Evolutionary conservation across 2,797 vertebrate genomes (phyloP).

Genomic region (Mionectes olivaceus): DNA sequence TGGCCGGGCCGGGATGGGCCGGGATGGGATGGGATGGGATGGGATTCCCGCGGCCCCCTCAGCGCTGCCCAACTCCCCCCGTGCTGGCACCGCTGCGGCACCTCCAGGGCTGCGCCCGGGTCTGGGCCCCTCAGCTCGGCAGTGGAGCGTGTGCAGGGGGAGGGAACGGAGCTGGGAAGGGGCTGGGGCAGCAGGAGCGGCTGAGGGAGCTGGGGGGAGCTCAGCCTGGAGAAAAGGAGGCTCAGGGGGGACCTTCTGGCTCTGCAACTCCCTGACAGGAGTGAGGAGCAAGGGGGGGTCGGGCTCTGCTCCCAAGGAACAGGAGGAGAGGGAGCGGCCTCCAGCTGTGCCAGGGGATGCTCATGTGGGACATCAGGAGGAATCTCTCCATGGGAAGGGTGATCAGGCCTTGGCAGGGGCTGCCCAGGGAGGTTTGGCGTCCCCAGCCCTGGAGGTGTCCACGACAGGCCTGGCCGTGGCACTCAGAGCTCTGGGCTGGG

Average conservation of each 20-base stretch:
- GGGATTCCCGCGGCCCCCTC: too few relatives aligned
- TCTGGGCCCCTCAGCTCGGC: neutral
- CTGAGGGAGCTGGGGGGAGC: neutral
- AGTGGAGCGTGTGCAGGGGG: neutral
- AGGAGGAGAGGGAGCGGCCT: neutral
- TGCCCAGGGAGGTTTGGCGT: neutral
- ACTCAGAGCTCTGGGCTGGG: neutral
- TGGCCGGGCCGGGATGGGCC: neutral
- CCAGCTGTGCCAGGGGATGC: neutral
- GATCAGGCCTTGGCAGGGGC: neutral
- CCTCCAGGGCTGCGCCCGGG: neutral
- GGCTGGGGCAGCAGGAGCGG: neutral
- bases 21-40: too few relatives aligned
- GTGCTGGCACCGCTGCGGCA: too few relatives aligned
- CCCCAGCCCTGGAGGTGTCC: neutral
- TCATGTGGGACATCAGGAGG: neutral
- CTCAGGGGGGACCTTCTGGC: neutral
- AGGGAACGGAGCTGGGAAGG: neutral
- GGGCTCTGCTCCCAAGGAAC: neutral
- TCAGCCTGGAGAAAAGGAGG: neutral
- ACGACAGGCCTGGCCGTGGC: neutral
- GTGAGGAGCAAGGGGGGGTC: fast-evolving
- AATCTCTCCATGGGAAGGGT: neutral
- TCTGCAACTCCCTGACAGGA: neutral
- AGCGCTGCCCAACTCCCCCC: too few relatives aligned